phyloP scores from a whole-genome alignment of 2,888 invertebrate species.

The Cephus runcator region DNA sequence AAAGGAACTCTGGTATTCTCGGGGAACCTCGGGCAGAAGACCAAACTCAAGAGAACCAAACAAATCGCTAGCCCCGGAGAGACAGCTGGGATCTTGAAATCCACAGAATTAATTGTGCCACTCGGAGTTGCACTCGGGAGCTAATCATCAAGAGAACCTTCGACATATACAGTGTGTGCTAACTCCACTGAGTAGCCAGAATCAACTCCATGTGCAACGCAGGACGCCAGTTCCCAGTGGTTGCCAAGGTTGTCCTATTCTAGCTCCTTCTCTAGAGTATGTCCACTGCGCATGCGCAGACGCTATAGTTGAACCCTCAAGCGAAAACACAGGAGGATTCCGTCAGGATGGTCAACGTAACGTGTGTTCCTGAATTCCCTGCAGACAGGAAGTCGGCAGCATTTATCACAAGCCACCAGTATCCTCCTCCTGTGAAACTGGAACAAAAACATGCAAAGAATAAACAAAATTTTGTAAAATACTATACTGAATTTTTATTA shows the following conservation, averaged over 20 bases:
- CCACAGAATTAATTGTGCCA: not conserved
- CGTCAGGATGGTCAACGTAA: not conserved
- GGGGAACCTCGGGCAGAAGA: not conserved
- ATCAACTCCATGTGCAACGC: not conserved
- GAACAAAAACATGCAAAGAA: not conserved
- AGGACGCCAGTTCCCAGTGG: not conserved
- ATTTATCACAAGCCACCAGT: not conserved
- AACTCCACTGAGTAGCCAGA: not conserved
- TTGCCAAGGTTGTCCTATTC: not conserved
- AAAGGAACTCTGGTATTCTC: not conserved
- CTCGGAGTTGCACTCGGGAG: not conserved
- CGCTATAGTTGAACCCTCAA: not conserved
- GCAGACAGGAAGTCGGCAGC: not conserved
- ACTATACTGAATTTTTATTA: not conserved
- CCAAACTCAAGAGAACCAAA: not conserved
- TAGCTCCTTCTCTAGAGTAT: not conserved
- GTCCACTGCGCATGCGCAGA: not conserved
- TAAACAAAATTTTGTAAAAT: not conserved
- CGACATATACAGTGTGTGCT: not conserved
- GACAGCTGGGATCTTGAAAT: not conserved
- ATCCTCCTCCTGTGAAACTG: not conserved
- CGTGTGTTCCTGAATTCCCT: not conserved
- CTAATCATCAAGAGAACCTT: not conserved
- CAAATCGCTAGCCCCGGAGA: not conserved
- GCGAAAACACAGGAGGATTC: not conserved